A percentile compares a stretch with the other conserved stretches of the same genome.
These are phyloP conservation scores for Clarias platycephalus DNA, from an alignment of 2,797 vertebrate species.

Conservation along the genomic window DNA sequence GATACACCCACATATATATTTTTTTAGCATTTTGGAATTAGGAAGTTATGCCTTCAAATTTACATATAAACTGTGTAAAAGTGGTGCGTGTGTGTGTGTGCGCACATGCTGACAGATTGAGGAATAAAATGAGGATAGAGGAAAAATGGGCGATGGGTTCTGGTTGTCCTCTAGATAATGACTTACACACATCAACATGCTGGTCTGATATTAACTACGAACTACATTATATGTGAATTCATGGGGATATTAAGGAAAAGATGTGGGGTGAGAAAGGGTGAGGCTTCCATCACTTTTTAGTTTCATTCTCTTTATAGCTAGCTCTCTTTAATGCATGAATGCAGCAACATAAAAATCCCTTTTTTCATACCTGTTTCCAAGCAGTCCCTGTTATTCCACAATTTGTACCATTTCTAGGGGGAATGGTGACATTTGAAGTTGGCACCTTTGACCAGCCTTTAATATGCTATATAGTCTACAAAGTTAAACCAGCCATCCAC, in stretches of 20 bases:
- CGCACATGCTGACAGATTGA: too few species aligned
- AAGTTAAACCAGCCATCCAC: not conserved
- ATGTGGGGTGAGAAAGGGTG: not conserved
- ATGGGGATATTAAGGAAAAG: not conserved
- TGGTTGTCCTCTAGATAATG: not conserved
- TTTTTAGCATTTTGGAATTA: not conserved
- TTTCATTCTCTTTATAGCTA: constrained; percentile 1
- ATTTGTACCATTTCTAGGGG: not conserved
- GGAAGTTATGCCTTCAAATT: not conserved
- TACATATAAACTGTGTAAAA: not conserved
- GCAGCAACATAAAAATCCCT: not conserved
- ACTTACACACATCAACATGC: not conserved
- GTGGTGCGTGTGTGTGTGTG: not conserved
- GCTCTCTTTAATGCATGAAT: not conserved
- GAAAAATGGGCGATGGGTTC: not conserved
- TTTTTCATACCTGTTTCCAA: not conserved
- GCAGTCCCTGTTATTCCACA: not conserved
- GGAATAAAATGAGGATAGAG: not conserved
- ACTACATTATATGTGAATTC: not conserved
- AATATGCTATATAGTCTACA: not conserved
- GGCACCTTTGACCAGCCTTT: not conserved
- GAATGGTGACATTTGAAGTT: not conserved
- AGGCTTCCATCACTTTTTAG: not conserved
- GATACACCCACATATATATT: not conserved
- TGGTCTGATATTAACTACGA: not conserved